phyloP scores from a whole-genome alignment of 2,797 vertebrate genomes.

The Pagetopsis macropterus region DNA sequence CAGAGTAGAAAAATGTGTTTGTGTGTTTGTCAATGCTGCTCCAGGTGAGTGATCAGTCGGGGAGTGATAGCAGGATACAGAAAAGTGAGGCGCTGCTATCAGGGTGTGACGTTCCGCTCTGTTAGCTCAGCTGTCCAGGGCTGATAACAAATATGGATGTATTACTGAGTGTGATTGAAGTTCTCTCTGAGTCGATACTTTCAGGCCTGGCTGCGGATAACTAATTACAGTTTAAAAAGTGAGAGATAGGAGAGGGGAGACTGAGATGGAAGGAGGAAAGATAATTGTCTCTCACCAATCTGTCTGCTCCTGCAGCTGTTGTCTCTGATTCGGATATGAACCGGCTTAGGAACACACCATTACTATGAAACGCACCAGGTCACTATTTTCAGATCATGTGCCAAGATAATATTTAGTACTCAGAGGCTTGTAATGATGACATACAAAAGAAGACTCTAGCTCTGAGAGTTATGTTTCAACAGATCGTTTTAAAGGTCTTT shows the following conservation, averaged over 20 bases:
- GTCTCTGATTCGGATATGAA: background rate
- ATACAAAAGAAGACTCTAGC: background rate
- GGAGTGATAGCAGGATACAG: background rate
- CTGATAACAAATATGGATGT: constrained; percentile 62
- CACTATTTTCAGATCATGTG: background rate
- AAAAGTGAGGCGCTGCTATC: constrained; percentile 25
- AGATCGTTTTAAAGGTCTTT: no score
- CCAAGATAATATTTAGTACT: background rate
- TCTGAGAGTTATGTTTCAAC: no score
- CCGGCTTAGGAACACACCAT: background rate
- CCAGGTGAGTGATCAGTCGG: background rate
- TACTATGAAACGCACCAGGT: background rate
- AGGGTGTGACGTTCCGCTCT: constrained; percentile 34
- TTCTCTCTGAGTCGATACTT: constrained; percentile 30
- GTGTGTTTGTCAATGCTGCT: constrained; percentile 4
- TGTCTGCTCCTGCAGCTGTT: constrained; percentile 26
- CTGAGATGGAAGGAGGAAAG: background rate
- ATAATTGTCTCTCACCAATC: constrained; percentile 8
- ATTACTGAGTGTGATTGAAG: constrained; percentile 31
- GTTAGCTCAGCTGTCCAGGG: constrained; percentile 59
- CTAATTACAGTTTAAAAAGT: constrained; percentile 45
- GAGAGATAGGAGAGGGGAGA: constrained; percentile 25
- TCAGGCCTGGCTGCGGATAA: constrained; percentile 42
- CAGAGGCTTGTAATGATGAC: no score
- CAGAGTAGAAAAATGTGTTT: background rate